A percentile compares a stretch with the other conserved stretches of the same genome.
phyloP scores from a whole-genome alignment of 37 sponge, comb jelly and placozoan species.

The Eunapius fragilis region DNA sequence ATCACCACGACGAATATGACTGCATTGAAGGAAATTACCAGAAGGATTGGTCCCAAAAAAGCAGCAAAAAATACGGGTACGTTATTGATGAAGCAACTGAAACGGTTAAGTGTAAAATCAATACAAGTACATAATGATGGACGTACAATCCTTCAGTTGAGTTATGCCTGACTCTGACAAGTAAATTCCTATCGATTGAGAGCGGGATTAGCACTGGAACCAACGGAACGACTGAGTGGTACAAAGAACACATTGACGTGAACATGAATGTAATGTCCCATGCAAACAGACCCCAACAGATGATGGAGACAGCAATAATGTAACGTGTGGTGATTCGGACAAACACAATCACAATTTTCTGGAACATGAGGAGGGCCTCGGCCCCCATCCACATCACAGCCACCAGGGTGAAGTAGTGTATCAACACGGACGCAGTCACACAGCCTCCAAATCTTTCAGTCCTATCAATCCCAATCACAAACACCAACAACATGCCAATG shows the following conservation, averaged over 20 bases:
- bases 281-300: conserved; percentile 64
- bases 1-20: conserved; percentile 51
- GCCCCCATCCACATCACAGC: conserved; percentile 29
- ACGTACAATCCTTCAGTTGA: no score
- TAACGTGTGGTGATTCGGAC: conserved; percentile 1
- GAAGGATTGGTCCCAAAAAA: conserved; percentile 52
- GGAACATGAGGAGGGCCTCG: conserved; percentile 33
- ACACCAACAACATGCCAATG: conserved; percentile 46
- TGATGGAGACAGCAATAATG: conserved; percentile 12
- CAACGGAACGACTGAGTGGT: no score
- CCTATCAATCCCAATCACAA: no score
- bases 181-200: no score
- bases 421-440: conserved; percentile 13
- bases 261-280: no score
- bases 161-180: no score
- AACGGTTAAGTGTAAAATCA: no score
- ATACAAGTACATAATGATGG: no score
- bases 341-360: conserved; percentile 33
- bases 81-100: conserved; percentile 64
- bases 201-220: no score
- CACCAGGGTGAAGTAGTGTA: conserved; percentile 39
- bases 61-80: conserved; percentile 28
- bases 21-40: conserved; percentile 38
- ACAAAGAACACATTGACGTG: no score
- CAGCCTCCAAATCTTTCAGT: conserved; percentile 40